Conservation (phyloP, 2,888 invertebrate genomes). For the Boloria euphrosyne region DNA sequence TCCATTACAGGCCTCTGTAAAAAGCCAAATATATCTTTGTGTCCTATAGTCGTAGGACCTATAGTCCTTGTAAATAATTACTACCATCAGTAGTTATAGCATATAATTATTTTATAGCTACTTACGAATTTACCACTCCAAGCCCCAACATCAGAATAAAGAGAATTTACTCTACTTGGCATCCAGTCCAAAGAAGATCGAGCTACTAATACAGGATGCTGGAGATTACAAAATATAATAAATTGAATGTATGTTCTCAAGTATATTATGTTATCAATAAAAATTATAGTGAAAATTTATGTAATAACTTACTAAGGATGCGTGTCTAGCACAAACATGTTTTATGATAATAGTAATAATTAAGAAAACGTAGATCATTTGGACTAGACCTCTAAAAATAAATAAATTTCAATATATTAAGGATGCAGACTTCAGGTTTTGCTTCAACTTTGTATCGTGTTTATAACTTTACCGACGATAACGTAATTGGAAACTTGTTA, state of each 20-base stretch:
- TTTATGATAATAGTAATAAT: conserved; percentile 11
- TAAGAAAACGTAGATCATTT: conserved; percentile 6
- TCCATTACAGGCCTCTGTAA: conserved; percentile 76
- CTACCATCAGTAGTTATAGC: not conserved
- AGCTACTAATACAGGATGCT: conserved; percentile 74
- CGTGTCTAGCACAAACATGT: conserved; percentile 39
- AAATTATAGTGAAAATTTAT: not conserved
- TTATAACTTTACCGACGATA: too few species aligned
- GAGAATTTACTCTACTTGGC: conserved; percentile 75
- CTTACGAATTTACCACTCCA: conserved; percentile 79
- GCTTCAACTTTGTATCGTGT: too few species aligned
- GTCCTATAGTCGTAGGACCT: too few species aligned
- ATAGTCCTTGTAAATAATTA: not conserved
- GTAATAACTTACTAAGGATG: conserved; percentile 42
- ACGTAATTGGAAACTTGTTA: too few species aligned
- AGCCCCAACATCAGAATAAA: conserved; percentile 76
- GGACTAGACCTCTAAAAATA: not conserved
- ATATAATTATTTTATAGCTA: conserved; percentile 6
- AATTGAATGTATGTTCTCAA: too few species aligned
- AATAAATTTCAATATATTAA: too few species aligned
- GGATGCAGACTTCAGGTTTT: too few species aligned
- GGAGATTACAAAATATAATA: conserved; percentile 3
- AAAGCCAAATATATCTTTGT: not conserved
- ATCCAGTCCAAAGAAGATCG: conserved; percentile 76
- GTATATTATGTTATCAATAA: not conserved